These are phyloP conservation scores for Masticophis lateralis DNA, from an alignment of 2,797 vertebrate genomes.

Conservation along the genomic window DNA sequence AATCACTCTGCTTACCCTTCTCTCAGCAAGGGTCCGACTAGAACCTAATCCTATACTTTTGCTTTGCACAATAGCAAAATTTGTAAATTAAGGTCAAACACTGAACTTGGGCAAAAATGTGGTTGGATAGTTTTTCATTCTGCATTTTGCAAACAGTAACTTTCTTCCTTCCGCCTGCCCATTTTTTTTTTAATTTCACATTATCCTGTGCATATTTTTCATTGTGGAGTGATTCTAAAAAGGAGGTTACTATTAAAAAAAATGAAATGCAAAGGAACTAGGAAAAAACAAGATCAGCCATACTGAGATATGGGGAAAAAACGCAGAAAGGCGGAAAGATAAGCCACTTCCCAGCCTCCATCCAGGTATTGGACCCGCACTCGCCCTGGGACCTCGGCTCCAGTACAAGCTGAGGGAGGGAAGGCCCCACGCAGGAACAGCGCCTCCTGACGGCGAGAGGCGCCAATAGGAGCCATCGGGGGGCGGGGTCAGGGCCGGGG, in stretches of 20 bases:
- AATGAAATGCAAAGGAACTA: neutral
- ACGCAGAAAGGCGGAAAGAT: neutral
- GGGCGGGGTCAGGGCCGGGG: neutral
- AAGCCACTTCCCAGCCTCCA: neutral
- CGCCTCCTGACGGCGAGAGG: neutral
- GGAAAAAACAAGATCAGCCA: neutral
- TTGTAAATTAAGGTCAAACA: neutral
- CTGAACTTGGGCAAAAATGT: neutral
- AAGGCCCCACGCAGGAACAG: too few relatives aligned
- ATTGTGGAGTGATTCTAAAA: neutral
- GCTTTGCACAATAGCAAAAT: neutral
- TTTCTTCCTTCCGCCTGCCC: too few relatives aligned
- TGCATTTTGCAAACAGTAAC: neutral
- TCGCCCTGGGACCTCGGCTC: neutral
- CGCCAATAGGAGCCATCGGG: constrained; percentile 38
- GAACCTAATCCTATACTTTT: neutral
- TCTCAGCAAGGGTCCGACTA: neutral
- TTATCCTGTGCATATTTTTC: neutral
- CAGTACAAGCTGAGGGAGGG: neutral
- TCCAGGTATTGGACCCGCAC: neutral
- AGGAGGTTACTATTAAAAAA: neutral
- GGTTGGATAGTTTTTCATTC: neutral
- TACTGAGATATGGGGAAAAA: neutral
- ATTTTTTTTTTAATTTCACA: neutral
- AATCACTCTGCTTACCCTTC: neutral